Base-by-base conservation (phyloP, 2,797 vertebrate species). In the Arnoldichthys spilopterus region DNA sequence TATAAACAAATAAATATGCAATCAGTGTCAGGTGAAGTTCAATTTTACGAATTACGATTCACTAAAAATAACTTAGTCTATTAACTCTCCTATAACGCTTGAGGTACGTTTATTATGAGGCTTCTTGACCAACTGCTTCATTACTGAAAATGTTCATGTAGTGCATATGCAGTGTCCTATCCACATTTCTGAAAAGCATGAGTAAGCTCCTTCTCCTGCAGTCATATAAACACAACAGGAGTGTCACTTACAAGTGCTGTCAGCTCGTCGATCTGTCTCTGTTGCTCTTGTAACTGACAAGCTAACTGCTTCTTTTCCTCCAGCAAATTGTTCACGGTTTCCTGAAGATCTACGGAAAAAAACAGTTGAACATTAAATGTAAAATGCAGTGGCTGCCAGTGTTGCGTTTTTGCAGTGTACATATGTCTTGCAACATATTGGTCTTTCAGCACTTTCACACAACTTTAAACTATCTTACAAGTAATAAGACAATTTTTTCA, bases 241-340 rank as follows among this genome's bases (percentile, higher is more conserved):
- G 43, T 15, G 16, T 32, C 75, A 77, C 86, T 92, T 87, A 94
- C 94, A 86, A 91, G 91, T 2, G 80, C 18, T 0, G 77, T 91
- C 81, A 94, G 83, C 80, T 93, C 93, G 26, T 94, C 90, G 43
- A 92, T 91, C 43, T 84, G 88, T 74, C 86, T 87, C 86, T 92
- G 91, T 84, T 94, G 92, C 49, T 95, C 91, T 56, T 92, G 92
- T 66, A 94, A 81, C 90, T 93, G 91, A 90, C 92, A 92, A 2
- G 90, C 76, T 1, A 93, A 89, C 24, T 84, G 89, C 81, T 94
- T 95, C 87, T 94, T 94, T 85, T 95, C 94, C 84, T 94, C 93
- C 88, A 95, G 62, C 63, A 94, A 75, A 22, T 68, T 80, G 84
- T 84, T 92, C 12, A 94, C 90, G 0, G 90, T 93, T 78, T 93